phyloP scores from a whole-genome alignment of 2,113 vertebrate species.

The Oreochromis tanganicae region DNA sequence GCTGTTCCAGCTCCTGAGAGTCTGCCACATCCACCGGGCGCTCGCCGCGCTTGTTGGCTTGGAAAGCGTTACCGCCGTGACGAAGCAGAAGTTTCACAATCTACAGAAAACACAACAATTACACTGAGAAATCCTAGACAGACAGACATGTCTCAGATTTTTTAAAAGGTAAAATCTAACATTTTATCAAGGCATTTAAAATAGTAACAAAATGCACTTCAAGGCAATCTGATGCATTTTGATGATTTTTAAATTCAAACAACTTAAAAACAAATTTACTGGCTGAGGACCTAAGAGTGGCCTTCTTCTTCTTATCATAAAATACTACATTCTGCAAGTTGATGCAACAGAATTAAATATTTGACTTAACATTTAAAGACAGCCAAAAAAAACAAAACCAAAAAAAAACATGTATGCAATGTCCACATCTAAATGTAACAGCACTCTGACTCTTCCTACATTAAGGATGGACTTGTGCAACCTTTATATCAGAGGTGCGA shows the following conservation, averaged over 20 bases:
- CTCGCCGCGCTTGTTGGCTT: slow-evolving; percentile 94
- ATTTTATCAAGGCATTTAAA: background rate
- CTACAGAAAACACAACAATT: slow-evolving; percentile 59
- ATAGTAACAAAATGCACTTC: background rate
- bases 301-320: rapidly evolving
- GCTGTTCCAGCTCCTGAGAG: slow-evolving; percentile 90
- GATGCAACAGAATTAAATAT: background rate
- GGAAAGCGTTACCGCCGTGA: slow-evolving; percentile 93
- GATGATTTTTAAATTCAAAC: background rate
- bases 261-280: background rate
- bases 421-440: background rate
- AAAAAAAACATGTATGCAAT: background rate
- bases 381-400: background rate
- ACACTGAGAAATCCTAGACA: background rate
- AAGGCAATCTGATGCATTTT: background rate
- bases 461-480: background rate
- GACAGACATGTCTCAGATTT: background rate
- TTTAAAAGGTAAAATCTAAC: background rate
- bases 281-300: background rate
- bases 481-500: background rate
- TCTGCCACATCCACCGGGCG: slow-evolving; percentile 96
- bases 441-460: background rate
- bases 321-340: background rate
- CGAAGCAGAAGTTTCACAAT: slow-evolving; percentile 95
- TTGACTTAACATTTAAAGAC: background rate